phyloP scores from a whole-genome alignment of 2,888 invertebrate genomes.

The Acanthosepion lycidas region DNA sequence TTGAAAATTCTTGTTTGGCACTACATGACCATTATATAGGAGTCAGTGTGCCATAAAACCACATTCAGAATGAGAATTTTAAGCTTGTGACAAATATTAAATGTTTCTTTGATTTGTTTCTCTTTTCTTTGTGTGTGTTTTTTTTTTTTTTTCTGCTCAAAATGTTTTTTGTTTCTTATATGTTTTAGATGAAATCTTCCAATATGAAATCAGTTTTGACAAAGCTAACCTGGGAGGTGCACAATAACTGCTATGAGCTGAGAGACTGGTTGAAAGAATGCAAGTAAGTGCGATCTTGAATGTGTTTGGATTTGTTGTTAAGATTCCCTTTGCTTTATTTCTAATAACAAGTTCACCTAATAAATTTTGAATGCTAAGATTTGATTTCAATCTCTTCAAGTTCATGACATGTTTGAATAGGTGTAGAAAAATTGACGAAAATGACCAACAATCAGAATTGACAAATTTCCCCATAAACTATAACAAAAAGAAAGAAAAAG shows the following conservation, averaged over 20 bases:
- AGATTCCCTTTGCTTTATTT: background rate
- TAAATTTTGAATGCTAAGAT: background rate
- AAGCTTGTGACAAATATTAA: too few species aligned
- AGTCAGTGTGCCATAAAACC: too few species aligned
- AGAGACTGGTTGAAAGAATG: constrained; percentile 57
- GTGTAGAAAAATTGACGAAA: too few species aligned
- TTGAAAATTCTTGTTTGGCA: too few species aligned
- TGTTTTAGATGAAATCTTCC: constrained; percentile 62
- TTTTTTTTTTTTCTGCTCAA: background rate
- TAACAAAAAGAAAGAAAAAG: too few species aligned
- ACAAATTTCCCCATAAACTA: too few species aligned
- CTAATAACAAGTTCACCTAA: background rate
- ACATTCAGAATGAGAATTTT: too few species aligned
- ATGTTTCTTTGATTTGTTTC: too few species aligned
- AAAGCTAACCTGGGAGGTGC: constrained; percentile 58
- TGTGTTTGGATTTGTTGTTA: background rate
- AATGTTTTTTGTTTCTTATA: constrained; percentile 40
- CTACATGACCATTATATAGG: too few species aligned
- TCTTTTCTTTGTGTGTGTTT: background rate
- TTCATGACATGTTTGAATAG: too few species aligned
- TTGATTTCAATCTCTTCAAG: too few species aligned
- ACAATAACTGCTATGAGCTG: constrained; percentile 59
- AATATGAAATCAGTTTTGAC: constrained; percentile 63
- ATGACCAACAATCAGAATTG: too few species aligned
- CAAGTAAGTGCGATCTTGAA: constrained; percentile 52